Conservation (phyloP, 1,140 invertebrate genomes). For the Pseudomyrmex dendroicus region DNA sequence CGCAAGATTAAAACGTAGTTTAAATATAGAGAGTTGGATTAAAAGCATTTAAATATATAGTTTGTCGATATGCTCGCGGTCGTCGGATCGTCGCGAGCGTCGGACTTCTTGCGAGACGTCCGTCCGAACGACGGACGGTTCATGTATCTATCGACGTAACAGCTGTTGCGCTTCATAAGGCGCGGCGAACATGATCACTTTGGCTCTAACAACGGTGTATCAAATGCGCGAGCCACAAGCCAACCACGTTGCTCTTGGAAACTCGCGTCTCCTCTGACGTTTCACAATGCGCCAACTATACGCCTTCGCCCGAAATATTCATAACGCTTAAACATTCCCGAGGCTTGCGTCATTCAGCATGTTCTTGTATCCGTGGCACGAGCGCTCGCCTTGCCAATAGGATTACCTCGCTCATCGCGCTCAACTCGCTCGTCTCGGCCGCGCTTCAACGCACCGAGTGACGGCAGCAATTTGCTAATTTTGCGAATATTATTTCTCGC, state of each 20-base stretch:
- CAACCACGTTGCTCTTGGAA: conserved; percentile 11
- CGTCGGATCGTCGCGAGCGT: background rate
- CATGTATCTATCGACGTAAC: conserved; percentile 20
- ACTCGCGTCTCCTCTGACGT: conserved; percentile 23
- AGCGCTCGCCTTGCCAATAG: conserved; percentile 43
- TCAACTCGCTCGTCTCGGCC: conserved; percentile 27
- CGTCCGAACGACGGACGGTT: conserved; percentile 15
- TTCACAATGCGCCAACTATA: conserved; percentile 30
- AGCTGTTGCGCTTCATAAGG: conserved; percentile 52
- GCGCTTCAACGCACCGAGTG: conserved; percentile 40
- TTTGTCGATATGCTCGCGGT: background rate
- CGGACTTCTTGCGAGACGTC: conserved; percentile 27
- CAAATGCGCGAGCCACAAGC: conserved; percentile 39
- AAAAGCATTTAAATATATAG: background rate
- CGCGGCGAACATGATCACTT: conserved; percentile 44
- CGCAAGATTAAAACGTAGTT: too few species aligned
- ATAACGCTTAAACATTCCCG: conserved; percentile 48
- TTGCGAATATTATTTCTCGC: conserved; percentile 29
- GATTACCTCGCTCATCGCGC: conserved; percentile 54
- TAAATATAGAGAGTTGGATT: background rate
- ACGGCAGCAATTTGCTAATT: conserved; percentile 60
- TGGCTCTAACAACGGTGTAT: conserved; percentile 51
- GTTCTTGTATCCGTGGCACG: conserved; percentile 33
- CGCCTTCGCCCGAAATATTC: conserved; percentile 52
- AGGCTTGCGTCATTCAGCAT: conserved; percentile 57